Conservation (phyloP, 2,888 invertebrate species). For the Antitype chi region DNA sequence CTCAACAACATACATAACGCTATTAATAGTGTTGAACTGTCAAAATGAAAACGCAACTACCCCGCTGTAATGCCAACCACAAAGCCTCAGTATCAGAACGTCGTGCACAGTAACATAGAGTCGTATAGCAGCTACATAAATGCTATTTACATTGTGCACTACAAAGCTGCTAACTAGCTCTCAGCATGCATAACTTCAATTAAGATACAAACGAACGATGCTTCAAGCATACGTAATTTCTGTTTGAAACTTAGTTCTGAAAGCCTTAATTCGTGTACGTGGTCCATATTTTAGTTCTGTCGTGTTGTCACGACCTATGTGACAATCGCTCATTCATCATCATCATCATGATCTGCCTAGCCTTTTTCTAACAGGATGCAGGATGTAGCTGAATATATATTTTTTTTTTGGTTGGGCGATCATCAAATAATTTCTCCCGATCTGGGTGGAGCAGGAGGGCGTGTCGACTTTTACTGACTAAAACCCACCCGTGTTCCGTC, state of each 20-base stretch:
- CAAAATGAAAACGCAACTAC: no score
- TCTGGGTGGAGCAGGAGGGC: no score
- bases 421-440: no score
- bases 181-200: neutral
- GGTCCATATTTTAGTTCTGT: neutral
- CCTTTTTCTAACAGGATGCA: no score
- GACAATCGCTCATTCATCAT: neutral
- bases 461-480: no score
- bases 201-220: neutral
- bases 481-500: no score
- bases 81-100: neutral
- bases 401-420: no score
- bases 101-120: neutral
- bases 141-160: neutral
- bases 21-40: no score
- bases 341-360: no score
- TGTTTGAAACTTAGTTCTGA: neutral
- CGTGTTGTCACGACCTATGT: neutral
- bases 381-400: no score
- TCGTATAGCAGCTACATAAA: neutral
- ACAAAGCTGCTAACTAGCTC: neutral
- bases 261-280: neutral
- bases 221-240: neutral
- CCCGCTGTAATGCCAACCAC: neutral
- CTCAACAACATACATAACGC: no score